Evolutionary conservation across 2,888 invertebrate genomes (phyloP), one percentile per base, ranked within the genome.

Genomic region (Incurvaria masculella): DNA sequence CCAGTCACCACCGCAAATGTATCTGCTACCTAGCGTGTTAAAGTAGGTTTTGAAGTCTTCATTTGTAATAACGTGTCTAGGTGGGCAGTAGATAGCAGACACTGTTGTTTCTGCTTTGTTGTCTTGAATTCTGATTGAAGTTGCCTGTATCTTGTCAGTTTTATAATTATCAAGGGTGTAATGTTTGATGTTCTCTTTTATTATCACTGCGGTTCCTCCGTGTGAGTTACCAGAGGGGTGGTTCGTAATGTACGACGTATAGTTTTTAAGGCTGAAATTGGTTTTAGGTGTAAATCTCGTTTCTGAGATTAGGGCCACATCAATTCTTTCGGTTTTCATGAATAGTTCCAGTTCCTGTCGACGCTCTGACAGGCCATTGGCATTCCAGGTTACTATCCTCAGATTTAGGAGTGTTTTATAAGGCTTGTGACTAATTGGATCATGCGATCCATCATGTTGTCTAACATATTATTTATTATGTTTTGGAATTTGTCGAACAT

Each of bases 321-420:
- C 49, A 17, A 49, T 42, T 23, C 21, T 46, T 18, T 49, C 21
- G 16, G 26, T 41, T 6, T 20, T 21, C 14, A 48, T 17, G 23
- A 48, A 45, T 6, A 27, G n/a, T 48, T 48, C 27, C 4, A 48
- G 40, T 39, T 48, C 45, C 23, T 23, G 42, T 21, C 45, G 23
- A 16, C 48, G 18, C 21, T 18, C 48, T 11, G 21, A 17, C 33
- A 43, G n/a, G 17, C 47, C 33, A 14, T 47, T 47, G 43, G 47
- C 45, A 27, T 48, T 48, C 48, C 48, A 48, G 18, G 45, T 48
- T n/a, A 45, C 21, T 27, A 48, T 19, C 11, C 38, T 33, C 4
- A 48, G 20, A n/a, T 45, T 41, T 14, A 14, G 16, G n/a, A 44
- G 11, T 48, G 14, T 41, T 44, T 20, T 17, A 19, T 18, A 16